A percentile compares a stretch with the other conserved stretches of the same genome.
Conservation (phyloP, 1,140 invertebrate species). For the Wasmannia auropunctata region DNA sequence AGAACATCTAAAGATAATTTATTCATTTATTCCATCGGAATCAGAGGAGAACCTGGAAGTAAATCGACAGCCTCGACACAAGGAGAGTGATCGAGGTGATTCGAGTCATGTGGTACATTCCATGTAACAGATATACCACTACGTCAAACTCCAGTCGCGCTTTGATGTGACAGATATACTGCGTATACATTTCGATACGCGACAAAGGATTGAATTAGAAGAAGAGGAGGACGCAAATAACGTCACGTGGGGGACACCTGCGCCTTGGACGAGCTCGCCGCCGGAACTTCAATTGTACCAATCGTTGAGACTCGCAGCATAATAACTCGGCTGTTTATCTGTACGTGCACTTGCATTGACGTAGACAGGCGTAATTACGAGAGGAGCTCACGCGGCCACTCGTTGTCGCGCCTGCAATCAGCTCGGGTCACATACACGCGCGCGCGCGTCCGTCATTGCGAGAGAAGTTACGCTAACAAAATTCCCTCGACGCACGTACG, state of each 20-base stretch:
- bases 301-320: not conserved
- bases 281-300: conserved; percentile 41
- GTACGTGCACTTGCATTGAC: conserved; percentile 15
- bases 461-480: no score
- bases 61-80: not conserved
- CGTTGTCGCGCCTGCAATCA: not conserved
- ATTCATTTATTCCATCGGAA: not conserved
- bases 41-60: not conserved
- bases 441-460: not conserved
- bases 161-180: not conserved
- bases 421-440: not conserved
- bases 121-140: not conserved
- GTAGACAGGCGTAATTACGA: conserved; percentile 3
- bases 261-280: not conserved
- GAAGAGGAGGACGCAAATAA: not conserved
- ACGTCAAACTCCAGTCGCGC: not conserved
- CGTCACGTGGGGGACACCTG: conserved; percentile 15
- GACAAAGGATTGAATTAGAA: not conserved
- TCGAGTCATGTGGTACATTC: not conserved
- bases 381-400: not conserved
- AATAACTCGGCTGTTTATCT: conserved; percentile 26
- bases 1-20: no score
- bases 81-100: not conserved
- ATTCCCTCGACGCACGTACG: conserved; percentile 4
- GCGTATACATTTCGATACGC: not conserved